Base-by-base conservation (phyloP, 2,888 invertebrate genomes). In the Torymus auratus region DNA sequence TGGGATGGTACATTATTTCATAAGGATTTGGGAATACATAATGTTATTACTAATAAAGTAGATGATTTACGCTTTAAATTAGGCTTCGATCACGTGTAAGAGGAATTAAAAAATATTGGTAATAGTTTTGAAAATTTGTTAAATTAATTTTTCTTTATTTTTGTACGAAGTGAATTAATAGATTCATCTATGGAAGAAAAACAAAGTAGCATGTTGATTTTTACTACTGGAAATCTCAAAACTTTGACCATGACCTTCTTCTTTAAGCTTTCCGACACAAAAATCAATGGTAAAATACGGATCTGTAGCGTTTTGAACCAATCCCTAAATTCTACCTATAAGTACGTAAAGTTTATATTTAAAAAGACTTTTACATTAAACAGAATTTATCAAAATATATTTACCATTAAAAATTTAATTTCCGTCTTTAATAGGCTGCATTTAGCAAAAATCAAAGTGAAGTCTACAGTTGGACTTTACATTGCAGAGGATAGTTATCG, bases 21-120 rank as follows among this genome's bases (percentile, higher is more conserved):
- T 11, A 58, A 41, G n/a, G n/a, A 73, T 20, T 11, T 10, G 1
- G 68, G 73, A 17, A 23, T 53, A 13, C 15, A 52, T 0, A 58
- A 72, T 14, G 55, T 58, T 1, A n/a, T 58, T 2, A 15, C 12
- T 5, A 41, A 53, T 13, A 13, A n/a, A 2, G 23, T 69, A 7
- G 55, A 67, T 5, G 75, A 75, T 55, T 55, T 75, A 58, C 80
- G 75, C 2, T 80, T 80, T 15, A 80, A 80, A 75, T 61, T 80
- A 61, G 75, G 80, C 13, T 80, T 80, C 41, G 75, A 80, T 52
- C 75, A 80, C 7, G 17, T 80, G 80, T 80, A 60, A 65, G 79
- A 28, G 41, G 0, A 68, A n/a, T 15, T 7, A 0, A 28, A 11
- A 10, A 60, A 41, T 14, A 72, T 23, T 5, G 53, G 60, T 28